Conservation (phyloP, 2,113 vertebrate species). For the Salminus brasiliensis region DNA sequence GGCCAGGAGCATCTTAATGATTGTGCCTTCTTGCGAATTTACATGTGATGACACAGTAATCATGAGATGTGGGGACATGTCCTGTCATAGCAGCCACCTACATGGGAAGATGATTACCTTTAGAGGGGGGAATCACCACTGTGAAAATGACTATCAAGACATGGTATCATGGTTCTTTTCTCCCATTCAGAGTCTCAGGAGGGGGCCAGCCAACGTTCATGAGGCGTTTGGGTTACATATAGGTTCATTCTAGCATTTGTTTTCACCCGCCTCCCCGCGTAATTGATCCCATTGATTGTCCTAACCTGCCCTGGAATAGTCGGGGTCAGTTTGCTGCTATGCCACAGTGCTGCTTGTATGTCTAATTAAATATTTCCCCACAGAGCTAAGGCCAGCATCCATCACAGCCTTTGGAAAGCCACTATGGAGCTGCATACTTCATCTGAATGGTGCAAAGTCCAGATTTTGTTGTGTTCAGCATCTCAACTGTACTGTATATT, state of each 20-base stretch:
- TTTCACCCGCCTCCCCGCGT: not conserved
- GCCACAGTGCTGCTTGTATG: not conserved
- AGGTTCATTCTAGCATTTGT: conserved; percentile 32
- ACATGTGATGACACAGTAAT: not conserved
- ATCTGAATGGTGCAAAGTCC: not conserved
- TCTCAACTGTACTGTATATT: not conserved
- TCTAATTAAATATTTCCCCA: conserved; percentile 10
- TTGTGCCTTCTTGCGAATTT: not conserved
- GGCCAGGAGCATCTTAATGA: not conserved
- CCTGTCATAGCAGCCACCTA: not conserved
- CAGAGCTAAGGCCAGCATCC: not conserved
- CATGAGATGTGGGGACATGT: not conserved
- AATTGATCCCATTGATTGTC: conserved; percentile 42
- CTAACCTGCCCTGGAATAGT: conserved; percentile 2
- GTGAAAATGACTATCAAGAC: not conserved
- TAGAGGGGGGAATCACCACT: not conserved
- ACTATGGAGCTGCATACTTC: not conserved
- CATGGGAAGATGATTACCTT: not conserved
- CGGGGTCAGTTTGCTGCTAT: not conserved
- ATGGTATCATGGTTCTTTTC: not conserved
- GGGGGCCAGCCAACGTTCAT: not conserved
- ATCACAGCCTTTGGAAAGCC: not conserved
- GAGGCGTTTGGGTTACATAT: conserved; percentile 16
- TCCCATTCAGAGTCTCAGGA: not conserved
- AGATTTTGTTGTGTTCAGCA: not conserved